Base-by-base conservation (phyloP, 2,888 invertebrate genomes). In the Mythimna vitellina region DNA sequence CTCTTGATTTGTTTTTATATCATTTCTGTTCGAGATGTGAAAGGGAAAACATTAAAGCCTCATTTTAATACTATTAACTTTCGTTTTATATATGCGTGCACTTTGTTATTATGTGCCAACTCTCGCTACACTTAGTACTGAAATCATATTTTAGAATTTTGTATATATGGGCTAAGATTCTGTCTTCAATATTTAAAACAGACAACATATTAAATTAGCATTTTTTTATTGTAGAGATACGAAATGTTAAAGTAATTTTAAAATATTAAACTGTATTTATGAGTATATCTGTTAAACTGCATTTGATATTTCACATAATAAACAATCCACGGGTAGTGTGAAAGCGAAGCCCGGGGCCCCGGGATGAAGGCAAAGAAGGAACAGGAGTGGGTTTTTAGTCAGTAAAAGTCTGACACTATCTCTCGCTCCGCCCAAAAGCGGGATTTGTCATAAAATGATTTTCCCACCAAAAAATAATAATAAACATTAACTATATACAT, bases 1-100 rank as follows among this genome's bases (percentile, higher is more conserved):
- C 49, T 73, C 63, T 70, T 57, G 60, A 46, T 70, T 51, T 54
- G 70, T 76, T 60, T 71, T 70, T 71, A 63, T 71, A 68, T n/a
- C 35, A 74, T 71, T 67, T 65, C 58, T 68, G 49, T 62, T 61
- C 63, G 61, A 54, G 67, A 73, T 66, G 84, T 83, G 81, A 86
- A 83, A 83, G 86, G 71, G 81, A 83, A 83, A 83, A 68, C 70
- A 74, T 67, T 76, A 66, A 65, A 72, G 65, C 46, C 62, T 70
- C 57, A 64, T 80, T 73, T 83, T 58, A 53, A 78, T 60, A 60
- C 56, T 22, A n/a, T n/a, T n/a, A 65, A 83, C 83, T 83, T 83
- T 83, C 83, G 38, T 76, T 83, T 83, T 65, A 80, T 65, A 49
- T 71, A 70, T 54, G 73, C 70, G 56, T 78, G 82, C 82, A 78